phyloP scores from a whole-genome alignment of 2,113 vertebrate genomes.

The Pseudopodoces humilis region DNA sequence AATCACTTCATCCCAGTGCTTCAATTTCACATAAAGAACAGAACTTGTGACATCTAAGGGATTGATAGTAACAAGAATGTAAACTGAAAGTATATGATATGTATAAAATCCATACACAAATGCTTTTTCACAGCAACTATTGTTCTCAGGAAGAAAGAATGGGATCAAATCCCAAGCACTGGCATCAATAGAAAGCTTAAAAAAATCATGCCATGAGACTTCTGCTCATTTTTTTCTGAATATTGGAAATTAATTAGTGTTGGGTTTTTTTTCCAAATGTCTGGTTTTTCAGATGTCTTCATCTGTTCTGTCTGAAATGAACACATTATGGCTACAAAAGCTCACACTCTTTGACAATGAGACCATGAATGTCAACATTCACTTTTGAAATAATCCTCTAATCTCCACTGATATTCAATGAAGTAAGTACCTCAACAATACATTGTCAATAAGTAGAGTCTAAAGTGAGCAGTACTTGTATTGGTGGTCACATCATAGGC shows the following conservation, averaged over 20 bases:
- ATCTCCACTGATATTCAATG: background rate
- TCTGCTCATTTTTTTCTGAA: background rate
- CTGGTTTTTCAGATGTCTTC: background rate
- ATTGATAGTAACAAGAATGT: background rate
- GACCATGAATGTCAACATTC: fast-evolving
- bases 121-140: background rate
- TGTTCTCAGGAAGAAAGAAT: background rate
- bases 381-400: background rate
- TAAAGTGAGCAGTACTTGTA: background rate
- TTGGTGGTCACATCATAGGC: background rate
- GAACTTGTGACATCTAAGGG: background rate
- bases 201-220: background rate
- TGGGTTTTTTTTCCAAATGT: background rate
- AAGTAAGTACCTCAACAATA: background rate
- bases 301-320: background rate
- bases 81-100: background rate
- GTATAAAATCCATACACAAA: background rate
- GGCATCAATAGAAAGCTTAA: background rate
- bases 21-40: background rate
- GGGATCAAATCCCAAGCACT: background rate
- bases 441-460: background rate
- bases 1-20: background rate
- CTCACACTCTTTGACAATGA: background rate
- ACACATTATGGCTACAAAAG: background rate
- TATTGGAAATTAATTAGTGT: background rate